Conservation (phyloP, 2,888 invertebrate species). For the Thalpophila matura region DNA sequence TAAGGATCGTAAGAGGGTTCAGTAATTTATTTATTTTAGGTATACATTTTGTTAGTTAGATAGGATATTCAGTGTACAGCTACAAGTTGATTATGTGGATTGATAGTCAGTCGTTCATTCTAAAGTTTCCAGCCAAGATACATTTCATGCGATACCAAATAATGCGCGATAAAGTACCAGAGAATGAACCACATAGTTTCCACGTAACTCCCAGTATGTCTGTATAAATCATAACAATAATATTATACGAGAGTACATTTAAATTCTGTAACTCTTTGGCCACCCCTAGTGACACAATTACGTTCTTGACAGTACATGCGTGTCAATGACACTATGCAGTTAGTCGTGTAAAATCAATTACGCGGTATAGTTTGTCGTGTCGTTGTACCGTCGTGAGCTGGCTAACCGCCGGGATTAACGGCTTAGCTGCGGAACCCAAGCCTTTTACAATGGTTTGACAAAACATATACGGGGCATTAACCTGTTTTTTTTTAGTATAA, state of each 20-base stretch:
- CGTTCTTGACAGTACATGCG: slow-evolving; percentile 19
- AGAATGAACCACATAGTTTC: no score
- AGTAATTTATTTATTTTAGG: no score
- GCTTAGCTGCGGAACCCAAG: slow-evolving; percentile 59
- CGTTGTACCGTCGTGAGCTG: slow-evolving; percentile 53
- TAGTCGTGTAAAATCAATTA: slow-evolving; percentile 66
- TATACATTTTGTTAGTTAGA: no score
- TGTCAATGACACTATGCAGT: slow-evolving; percentile 48
- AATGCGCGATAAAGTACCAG: no score
- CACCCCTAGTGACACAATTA: slow-evolving; percentile 23
- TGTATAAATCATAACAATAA: no score
- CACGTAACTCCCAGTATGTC: no score
- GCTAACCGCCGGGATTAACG: slow-evolving; percentile 65
- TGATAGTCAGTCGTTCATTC: no score
- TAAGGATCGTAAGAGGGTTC: no score
- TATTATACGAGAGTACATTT: not conserved
- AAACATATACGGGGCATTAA: slow-evolving; percentile 50
- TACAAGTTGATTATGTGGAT: no score
- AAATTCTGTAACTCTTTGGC: not conserved
- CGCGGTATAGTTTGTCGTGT: slow-evolving; percentile 55
- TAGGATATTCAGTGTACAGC: no score
- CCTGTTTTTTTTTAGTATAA: slow-evolving; percentile 46
- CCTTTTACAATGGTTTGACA: slow-evolving; percentile 63
- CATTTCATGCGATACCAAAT: no score
- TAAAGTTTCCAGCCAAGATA: no score